These are phyloP conservation scores for Eclectus roratus DNA, from an alignment of 2,113 vertebrate species.

Conservation along the genomic window DNA sequence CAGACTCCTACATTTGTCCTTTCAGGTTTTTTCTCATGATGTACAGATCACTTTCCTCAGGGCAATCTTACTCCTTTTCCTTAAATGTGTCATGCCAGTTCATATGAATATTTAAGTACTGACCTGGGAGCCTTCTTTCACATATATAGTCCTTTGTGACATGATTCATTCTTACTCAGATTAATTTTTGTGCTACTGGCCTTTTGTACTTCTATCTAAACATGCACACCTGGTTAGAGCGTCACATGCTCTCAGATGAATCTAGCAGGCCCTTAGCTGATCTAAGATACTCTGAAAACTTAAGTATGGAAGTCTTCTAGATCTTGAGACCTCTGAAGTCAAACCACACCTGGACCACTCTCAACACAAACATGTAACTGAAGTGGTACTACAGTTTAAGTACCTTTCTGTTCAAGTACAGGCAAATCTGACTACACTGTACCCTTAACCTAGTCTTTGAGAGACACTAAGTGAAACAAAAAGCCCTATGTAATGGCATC, in stretches of 20 bases:
- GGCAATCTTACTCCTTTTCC: not conserved
- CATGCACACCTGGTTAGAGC: not conserved
- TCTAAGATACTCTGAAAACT: not conserved
- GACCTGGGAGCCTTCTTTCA: not conserved
- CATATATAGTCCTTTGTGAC: not conserved
- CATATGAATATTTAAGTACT: not conserved
- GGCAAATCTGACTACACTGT: not conserved
- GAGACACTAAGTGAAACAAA: not conserved
- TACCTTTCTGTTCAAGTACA: not conserved
- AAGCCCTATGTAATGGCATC: not conserved
- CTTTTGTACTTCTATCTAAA: not conserved
- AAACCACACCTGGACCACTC: not conserved
- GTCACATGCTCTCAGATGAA: not conserved
- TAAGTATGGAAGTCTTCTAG: not conserved
- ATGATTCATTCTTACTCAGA: not conserved
- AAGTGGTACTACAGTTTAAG: not conserved
- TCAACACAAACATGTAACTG: not conserved
- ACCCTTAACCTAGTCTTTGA: not conserved
- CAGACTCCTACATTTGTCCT: not conserved
- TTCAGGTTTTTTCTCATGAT: not conserved
- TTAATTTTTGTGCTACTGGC: not conserved
- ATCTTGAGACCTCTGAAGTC: not conserved
- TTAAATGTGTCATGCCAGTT: not conserved
- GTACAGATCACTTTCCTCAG: not conserved
- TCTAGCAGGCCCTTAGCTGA: not conserved